Percentiles rank a stretch among this genome's conserved stretches.
These are phyloP conservation scores for Platycercus adscitus DNA, from an alignment of 2,113 vertebrate species.

Conservation along the genomic window DNA sequence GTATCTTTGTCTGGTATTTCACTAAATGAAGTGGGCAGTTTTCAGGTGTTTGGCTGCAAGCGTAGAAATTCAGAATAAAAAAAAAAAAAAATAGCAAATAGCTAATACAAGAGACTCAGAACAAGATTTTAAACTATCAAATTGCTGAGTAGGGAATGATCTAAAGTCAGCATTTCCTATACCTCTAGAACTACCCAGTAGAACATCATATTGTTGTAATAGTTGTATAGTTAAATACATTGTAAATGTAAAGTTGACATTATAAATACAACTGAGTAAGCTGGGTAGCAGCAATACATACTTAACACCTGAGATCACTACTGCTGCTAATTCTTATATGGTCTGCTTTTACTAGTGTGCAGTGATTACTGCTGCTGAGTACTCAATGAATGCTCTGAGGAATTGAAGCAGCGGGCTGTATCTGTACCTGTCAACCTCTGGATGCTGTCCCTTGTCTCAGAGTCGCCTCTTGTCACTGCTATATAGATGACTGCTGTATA, in stretches of 20 bases:
- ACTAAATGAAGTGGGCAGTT: neutral
- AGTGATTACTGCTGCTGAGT: neutral
- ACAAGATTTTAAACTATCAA: neutral
- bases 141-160: neutral
- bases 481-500: neutral
- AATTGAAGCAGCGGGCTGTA: neutral
- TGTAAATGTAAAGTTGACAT: neutral
- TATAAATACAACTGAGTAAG: neutral
- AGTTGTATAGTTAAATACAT: neutral
- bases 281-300: fast-evolving
- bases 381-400: neutral
- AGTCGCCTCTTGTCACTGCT: neutral
- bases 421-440: neutral
- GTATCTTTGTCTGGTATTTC: neutral
- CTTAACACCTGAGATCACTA: neutral
- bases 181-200: neutral
- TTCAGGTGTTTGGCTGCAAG: neutral
- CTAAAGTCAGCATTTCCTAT: neutral
- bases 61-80: neutral
- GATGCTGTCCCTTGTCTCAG: neutral
- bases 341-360: neutral
- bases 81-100: neutral
- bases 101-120: neutral
- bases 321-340: neutral
- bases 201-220: neutral